Conservation (phyloP, 2,888 invertebrate genomes). For the Cacoxenus indagator region DNA sequence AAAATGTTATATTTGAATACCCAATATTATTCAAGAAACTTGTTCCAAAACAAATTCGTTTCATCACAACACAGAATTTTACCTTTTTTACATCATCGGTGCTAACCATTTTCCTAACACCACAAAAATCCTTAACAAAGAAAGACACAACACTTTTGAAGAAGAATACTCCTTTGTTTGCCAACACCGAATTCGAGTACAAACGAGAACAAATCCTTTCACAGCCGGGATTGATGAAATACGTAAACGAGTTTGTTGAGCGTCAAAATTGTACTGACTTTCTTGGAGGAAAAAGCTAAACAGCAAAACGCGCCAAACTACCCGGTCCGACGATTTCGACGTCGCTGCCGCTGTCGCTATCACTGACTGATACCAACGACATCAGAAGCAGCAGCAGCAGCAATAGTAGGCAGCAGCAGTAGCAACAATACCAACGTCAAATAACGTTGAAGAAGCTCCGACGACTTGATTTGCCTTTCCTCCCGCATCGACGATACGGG, state of each 20-base stretch:
- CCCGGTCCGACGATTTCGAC: slow-evolving; percentile 20
- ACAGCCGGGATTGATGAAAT: slow-evolving; percentile 36
- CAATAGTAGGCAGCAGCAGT: not conserved
- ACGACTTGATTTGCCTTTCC: too few species aligned
- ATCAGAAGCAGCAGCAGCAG: slow-evolving; percentile 25
- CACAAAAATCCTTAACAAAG: not conserved
- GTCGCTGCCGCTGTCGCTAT: slow-evolving; percentile 23
- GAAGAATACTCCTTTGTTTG: not conserved
- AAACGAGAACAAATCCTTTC: not conserved
- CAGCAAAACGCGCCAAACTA: slow-evolving; percentile 44
- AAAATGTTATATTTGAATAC: slow-evolving; percentile 4
- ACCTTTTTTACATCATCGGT: slow-evolving; percentile 50
- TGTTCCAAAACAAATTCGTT: not conserved
- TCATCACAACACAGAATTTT: not conserved
- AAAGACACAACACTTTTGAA: too few species aligned
- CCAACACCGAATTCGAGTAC: too few species aligned
- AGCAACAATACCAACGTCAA: not conserved
- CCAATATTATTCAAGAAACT: not conserved
- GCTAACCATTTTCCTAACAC: slow-evolving; percentile 39
- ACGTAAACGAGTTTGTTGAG: slow-evolving; percentile 45
- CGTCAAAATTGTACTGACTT: slow-evolving; percentile 58
- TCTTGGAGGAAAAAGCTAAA: slow-evolving; percentile 57
- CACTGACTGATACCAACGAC: slow-evolving; percentile 25
- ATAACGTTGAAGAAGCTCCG: too few species aligned
- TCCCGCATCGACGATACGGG: too few species aligned